Base-by-base conservation (phyloP, 2,113 vertebrate species). In the Picathartes gymnocephalus region DNA sequence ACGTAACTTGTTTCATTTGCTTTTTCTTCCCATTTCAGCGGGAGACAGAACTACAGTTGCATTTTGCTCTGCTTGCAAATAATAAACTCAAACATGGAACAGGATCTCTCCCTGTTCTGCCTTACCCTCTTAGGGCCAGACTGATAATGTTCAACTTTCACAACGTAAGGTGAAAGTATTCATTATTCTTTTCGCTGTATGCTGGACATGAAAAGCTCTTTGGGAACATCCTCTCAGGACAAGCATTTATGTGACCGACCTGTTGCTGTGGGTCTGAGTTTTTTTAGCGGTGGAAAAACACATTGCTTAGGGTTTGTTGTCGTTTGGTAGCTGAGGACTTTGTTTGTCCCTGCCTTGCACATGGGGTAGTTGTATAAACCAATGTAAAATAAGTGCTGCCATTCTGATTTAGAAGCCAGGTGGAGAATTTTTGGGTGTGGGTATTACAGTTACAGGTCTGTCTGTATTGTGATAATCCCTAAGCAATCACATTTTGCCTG, bases 1-100 rank as follows among this genome's bases (percentile, higher is more conserved):
- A 5, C 0, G 0, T 27, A 39, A 20, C 22, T 54, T 37, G 5
- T 50, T 91, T 61, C 0, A 2, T 80, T 91, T 65, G 8, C 11
- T 77, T 74, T 19, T 51, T 90, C 31, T 50, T 11, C 13, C 51
- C 7, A 2, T 65, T 92, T 88, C 39, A 44, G 4, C 22, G 47
- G 33, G n/a, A 65, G 56, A 62, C 48, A 58, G 42, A 62, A 27
- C 81, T 79, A 53, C 31, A 42, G 22, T 30, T 60, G 28, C 21
- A 18, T 84, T 74, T 88, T 90, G 8, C 53, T 78, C n/a, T 82
- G 25, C 7, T 30, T 61, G 27, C 19, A 58, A 61, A 73, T 88
- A 23, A 40, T 37, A 42, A 76, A 51, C 28, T 71, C 42, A 61
- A 11, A 39, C 20, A 19, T 27, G n/a, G n/a, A 73, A 45, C 39